Base-by-base conservation (phyloP, 2,888 invertebrate species). In the Brachyptera putata region DNA sequence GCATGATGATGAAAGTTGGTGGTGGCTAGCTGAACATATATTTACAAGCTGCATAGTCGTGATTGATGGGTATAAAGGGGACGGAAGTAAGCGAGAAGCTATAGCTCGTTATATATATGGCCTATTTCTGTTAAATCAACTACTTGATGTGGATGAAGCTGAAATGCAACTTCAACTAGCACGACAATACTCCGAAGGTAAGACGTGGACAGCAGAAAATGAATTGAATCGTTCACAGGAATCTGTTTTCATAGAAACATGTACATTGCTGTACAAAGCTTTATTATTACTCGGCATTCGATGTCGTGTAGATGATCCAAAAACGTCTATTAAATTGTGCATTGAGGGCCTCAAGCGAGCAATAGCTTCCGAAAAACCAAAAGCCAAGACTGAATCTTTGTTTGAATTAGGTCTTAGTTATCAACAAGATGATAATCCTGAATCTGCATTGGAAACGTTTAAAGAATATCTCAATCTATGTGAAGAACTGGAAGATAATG, bases 1-100 rank as follows among this genome's bases (percentile, higher is more conserved):
- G 21, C 74, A 77, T 43, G 68, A 69, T 60, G 77, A 76, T 22
- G 77, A 77, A 67, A 79, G 78, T 0, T 80, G 81, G 69, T 70
- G 80, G 64, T 83, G 83, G 83, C 69, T 83, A 11, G 80, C 81
- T 0, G 80, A 82, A 65, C 80, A 82, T 67, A 72, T 83, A 53
- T 76, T 77, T 61, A 67, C 79, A 4, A 76, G 78, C 1, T 66
- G 76, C 1, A 76, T 81, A 18, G 77, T 77, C 1, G 74, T 79
- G 1, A 75, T 77, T 1, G 75, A 76, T 57, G 70, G 73, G 56
- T 78, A 74, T 63, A 62, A 75, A 5, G 65, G 76, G 0, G 79
- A 80, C 48, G 80, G 77, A 1, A 79, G 79, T 1, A 74, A 78
- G 39, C 75, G 76, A 62, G 77, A 80, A 65, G 78, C 76, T 1